Base-by-base conservation (phyloP, 1,140 invertebrate species). In the Aethina tumida region DNA sequence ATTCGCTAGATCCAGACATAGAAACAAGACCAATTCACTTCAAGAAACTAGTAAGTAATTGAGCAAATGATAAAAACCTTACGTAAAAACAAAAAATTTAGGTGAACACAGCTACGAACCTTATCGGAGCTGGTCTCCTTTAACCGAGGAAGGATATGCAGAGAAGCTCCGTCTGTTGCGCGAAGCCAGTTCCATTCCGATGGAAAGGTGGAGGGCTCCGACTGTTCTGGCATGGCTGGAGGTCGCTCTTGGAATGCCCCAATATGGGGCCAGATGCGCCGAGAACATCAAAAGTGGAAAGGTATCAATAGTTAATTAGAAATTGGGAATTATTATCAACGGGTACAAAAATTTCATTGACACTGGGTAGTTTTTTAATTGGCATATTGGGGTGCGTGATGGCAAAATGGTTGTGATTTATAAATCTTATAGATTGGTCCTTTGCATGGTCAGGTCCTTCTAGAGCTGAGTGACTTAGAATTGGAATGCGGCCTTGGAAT, bases 241-340 rank as follows among this genome's bases (percentile, higher is more conserved):
- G 65, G 78, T 94, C 12, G 85, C 85, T 0, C 71, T 96, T 3
- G 89, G 87, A 12, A 93, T 96, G 90, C 86, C 89, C 0, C 87
- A 92, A 51, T 94, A 94, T 53, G 87, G 87, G 2, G 77, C 81
- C 7, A 70, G 80, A 35, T 92, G 90, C 60, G 83, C 86, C 12
- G 86, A 92, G 57, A 94, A 95, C 62, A 79, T 96, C 28, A 93
- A 94, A 60, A 93, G 89, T 60, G 91, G 91, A 49, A 94, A 92
- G 75, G 89, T 88, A 59, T 60, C 25, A 10, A 4, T 2, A 34
- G 5, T 17, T 12, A 20, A 17, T 18, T 21, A 6, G 12, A 5
- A 27, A 8, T 19, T 41, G 20, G 14, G 28, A 29, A 29, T 15
- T 18, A 30, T 9, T 38, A 30, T 26, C 36, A 38, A 14, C n/a